Conservation (phyloP, 2,113 vertebrate species). For the Alethe castanea region DNA sequence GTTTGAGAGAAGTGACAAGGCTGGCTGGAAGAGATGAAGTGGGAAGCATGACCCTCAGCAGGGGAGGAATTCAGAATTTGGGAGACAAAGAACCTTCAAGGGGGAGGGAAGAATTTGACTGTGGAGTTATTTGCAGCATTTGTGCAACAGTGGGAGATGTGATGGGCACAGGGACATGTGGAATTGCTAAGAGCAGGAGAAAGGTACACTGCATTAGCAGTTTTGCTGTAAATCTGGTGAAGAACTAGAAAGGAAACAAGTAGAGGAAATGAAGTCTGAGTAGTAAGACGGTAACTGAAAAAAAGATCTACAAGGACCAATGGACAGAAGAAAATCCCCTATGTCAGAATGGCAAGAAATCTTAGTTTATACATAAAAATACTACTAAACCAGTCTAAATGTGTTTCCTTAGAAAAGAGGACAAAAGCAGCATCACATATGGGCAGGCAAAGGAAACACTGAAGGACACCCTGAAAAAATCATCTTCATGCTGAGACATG, state of each 20-base stretch:
- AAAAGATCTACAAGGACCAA: not conserved
- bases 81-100: not conserved
- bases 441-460: fast-evolving
- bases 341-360: not conserved
- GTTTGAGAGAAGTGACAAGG: not conserved
- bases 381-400: not conserved
- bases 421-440: not conserved
- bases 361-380: not conserved
- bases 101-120: not conserved
- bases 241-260: not conserved
- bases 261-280: not conserved
- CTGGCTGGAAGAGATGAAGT: not conserved
- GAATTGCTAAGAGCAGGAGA: not conserved
- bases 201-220: not conserved
- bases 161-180: not conserved
- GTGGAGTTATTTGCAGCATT: not conserved
- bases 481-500: not conserved
- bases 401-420: not conserved
- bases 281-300: not conserved
- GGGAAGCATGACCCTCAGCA: not conserved
- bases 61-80: not conserved
- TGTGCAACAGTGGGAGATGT: not conserved
- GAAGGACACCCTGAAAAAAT: not conserved
- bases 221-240: not conserved
- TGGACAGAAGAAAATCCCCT: not conserved